Evolutionary conservation across 2,113 vertebrate species (phyloP).

Genomic region (Cynoglossus semilaevis): DNA sequence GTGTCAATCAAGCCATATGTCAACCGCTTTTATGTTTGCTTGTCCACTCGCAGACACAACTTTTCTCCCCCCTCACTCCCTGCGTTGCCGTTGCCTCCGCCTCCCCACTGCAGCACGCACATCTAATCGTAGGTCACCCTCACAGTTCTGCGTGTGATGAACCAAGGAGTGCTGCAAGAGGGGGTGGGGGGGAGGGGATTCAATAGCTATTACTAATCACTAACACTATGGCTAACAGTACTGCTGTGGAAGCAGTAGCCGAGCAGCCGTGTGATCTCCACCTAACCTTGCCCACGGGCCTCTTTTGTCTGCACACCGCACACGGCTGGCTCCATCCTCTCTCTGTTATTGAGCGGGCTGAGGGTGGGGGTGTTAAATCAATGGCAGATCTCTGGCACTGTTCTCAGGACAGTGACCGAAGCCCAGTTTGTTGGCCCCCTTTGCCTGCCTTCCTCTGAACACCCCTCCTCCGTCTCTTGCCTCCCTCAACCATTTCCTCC

Average conservation of each 20-base stretch:
- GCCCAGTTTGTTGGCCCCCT: conserved; percentile 81
- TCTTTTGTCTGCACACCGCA: conserved; percentile 79
- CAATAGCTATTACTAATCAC: conserved; percentile 64
- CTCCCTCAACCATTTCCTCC: conserved; percentile 54
- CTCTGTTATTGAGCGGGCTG: conserved; percentile 88
- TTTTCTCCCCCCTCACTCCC: conserved; percentile 52
- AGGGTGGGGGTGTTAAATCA: conserved; percentile 79
- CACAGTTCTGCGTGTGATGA: conserved; percentile 80
- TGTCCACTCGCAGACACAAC: conserved; percentile 73
- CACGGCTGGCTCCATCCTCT: conserved; percentile 77
- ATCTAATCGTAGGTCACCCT: conserved; percentile 78
- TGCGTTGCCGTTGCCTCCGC: background rate
- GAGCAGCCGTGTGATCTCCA: conserved; percentile 88
- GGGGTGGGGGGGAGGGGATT: conserved; percentile 38
- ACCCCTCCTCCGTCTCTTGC: conserved; percentile 42
- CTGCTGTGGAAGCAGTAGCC: conserved; percentile 61
- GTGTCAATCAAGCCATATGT: conserved; percentile 80
- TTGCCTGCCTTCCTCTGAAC: conserved; percentile 45
- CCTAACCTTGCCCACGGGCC: conserved; percentile 97
- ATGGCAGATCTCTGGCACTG: conserved; percentile 95
- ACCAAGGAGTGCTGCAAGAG: conserved; percentile 83
- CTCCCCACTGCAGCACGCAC: conserved; percentile 14
- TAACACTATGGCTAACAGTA: conserved; percentile 59
- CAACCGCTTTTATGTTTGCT: conserved; percentile 83
- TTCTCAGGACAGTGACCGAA: conserved; percentile 98